Conservation (phyloP, 2,888 invertebrate genomes). For the Syrista parreyssii region DNA sequence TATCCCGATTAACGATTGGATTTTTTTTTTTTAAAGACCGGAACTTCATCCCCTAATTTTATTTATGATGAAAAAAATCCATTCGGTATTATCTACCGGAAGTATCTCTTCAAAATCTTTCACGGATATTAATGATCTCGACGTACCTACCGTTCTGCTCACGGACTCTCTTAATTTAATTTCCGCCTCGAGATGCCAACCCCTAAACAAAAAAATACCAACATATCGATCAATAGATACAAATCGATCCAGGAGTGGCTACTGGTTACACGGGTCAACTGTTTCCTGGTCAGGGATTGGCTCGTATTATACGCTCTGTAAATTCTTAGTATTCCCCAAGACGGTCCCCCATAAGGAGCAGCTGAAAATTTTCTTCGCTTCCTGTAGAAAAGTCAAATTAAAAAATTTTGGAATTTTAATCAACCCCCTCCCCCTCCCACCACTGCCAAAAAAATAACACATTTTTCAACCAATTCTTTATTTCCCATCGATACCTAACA, state of each 20-base stretch:
- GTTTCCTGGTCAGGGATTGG: conserved; percentile 20
- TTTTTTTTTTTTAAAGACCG: background rate
- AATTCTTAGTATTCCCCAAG: conserved; percentile 33
- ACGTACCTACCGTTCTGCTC: background rate
- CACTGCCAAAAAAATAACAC: background rate
- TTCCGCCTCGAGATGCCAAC: background rate
- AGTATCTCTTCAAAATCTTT: background rate
- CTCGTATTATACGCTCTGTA: conserved; percentile 38
- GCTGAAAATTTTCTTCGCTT: background rate
- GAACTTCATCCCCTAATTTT: conserved; percentile 1
- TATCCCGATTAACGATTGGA: background rate
- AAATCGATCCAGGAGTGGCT: conserved; percentile 33
- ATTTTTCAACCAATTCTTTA: background rate
- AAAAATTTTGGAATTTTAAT: background rate
- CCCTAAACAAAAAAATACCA: background rate
- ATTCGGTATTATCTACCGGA: background rate
- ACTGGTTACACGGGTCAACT: conserved; percentile 31
- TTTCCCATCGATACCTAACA: background rate
- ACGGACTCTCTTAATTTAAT: background rate
- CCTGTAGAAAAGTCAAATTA: background rate
- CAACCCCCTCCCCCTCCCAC: background rate
- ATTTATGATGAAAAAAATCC: background rate
- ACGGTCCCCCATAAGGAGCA: conserved; percentile 11
- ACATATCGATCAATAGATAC: background rate
- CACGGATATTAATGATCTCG: background rate